Percentiles rank a stretch among this genome's conserved stretches.
Conservation (phyloP, 2,797 vertebrate species). For the Pangasius krempfi region DNA sequence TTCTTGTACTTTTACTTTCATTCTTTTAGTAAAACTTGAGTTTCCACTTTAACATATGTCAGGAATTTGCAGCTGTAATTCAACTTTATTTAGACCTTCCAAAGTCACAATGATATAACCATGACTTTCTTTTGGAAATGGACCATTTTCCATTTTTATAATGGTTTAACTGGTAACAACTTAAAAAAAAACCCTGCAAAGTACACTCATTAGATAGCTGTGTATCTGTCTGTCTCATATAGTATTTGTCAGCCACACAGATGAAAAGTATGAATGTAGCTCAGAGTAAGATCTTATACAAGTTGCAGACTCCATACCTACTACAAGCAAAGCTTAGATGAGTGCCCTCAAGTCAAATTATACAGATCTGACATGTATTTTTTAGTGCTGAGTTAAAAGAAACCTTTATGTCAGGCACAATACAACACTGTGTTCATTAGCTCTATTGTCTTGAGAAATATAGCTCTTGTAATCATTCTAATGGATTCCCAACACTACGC, state of each 20-base stretch:
- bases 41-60: background rate
- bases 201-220: background rate
- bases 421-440: slow-evolving; percentile 19
- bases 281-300: slow-evolving; percentile 26
- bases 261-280: background rate
- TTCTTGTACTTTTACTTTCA: background rate
- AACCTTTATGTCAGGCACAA: background rate
- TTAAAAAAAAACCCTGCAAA: background rate
- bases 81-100: background rate
- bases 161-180: background rate
- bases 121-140: background rate
- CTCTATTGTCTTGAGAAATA: slow-evolving; percentile 32
- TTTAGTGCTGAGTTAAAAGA: slow-evolving; percentile 9
- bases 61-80: background rate
- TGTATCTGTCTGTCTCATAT: background rate
- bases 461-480: slow-evolving; percentile 40
- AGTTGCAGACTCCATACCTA: slow-evolving; percentile 42
- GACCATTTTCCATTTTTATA: background rate
- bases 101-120: background rate
- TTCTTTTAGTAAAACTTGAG: background rate
- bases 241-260: background rate
- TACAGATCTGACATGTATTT: slow-evolving; percentile 24
- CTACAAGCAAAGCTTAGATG: slow-evolving; percentile 38
- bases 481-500: slow-evolving; percentile 56
- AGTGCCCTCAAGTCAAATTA: slow-evolving; percentile 35